phyloP scores from a whole-genome alignment of 2,888 invertebrate genomes.

The Lasioglossum leucozonium region DNA sequence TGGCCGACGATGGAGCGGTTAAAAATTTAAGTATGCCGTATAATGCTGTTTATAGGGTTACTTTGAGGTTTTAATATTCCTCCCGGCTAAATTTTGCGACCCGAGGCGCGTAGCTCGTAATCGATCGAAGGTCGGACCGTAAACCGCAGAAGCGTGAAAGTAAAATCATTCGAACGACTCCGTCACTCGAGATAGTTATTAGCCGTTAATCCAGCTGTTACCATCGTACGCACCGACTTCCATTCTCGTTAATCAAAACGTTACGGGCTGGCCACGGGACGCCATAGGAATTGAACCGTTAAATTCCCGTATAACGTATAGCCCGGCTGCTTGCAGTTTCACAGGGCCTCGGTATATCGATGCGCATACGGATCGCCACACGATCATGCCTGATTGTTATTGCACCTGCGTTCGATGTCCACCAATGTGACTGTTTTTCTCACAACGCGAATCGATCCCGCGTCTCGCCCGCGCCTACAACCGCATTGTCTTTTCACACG shows the following conservation, averaged over 20 bases:
- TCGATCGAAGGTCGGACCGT: slow-evolving; percentile 40
- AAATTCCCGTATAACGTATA: slow-evolving; percentile 62
- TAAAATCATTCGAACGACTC: slow-evolving; percentile 61
- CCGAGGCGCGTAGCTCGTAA: not conserved
- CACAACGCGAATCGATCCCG: not conserved
- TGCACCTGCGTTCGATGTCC: slow-evolving; percentile 39
- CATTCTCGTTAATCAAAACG: slow-evolving; percentile 70
- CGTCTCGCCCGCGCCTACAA: not conserved
- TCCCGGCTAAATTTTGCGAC: not conserved
- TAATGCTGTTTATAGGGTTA: not conserved
- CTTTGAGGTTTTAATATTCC: not conserved
- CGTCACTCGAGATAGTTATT: slow-evolving; percentile 56
- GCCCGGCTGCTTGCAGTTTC: slow-evolving; percentile 39
- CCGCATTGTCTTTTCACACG: not conserved
- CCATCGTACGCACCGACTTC: slow-evolving; percentile 57
- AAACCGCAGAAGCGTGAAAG: slow-evolving; percentile 56
- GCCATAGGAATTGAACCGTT: slow-evolving; percentile 58
- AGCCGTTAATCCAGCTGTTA: slow-evolving; percentile 68
- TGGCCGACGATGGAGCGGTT: not conserved
- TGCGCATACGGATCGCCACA: slow-evolving; percentile 29
- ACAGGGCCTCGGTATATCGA: slow-evolving; percentile 34
- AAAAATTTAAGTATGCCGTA: not conserved
- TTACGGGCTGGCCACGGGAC: slow-evolving; percentile 61
- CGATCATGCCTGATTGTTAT: slow-evolving; percentile 50
- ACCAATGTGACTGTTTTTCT: slow-evolving; percentile 12